Conservation (phyloP, 2,888 invertebrate species). For the Kryphioiulus occultus region DNA sequence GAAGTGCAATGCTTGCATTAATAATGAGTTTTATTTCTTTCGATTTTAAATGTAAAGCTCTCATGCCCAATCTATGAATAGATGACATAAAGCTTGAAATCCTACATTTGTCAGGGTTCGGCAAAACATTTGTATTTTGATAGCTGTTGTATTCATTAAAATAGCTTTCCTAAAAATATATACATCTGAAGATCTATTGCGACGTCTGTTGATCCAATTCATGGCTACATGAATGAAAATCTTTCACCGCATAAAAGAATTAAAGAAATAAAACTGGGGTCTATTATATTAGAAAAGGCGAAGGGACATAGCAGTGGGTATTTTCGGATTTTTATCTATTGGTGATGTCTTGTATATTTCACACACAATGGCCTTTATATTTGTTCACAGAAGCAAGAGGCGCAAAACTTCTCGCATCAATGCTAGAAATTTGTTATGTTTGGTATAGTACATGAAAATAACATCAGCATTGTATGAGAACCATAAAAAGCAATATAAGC, state of each 20-base stretch:
- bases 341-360: neutral
- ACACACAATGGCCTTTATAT: conserved; percentile 5
- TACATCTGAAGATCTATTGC: neutral
- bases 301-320: neutral
- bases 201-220: neutral
- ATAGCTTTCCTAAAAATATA: neutral
- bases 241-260: neutral
- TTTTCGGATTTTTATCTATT: conserved; percentile 4
- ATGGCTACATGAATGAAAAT: neutral
- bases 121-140: neutral
- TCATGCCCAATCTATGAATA: neutral
- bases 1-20: too few relatives aligned
- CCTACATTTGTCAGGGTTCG: neutral
- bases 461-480: neutral
- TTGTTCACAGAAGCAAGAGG: neutral
- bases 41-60: neutral
- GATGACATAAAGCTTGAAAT: neutral
- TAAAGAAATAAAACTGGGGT: neutral
- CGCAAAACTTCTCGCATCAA: neutral
- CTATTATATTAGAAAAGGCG: neutral
- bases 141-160: neutral
- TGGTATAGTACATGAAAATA: neutral
- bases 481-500: neutral
- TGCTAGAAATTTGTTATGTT: neutral
- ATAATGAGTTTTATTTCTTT: neutral